A percentile compares a stretch with the other conserved stretches of the same genome.
These are phyloP conservation scores for Ectemnius lituratus DNA, from an alignment of 2,888 invertebrate genomes.

Conservation along the genomic window DNA sequence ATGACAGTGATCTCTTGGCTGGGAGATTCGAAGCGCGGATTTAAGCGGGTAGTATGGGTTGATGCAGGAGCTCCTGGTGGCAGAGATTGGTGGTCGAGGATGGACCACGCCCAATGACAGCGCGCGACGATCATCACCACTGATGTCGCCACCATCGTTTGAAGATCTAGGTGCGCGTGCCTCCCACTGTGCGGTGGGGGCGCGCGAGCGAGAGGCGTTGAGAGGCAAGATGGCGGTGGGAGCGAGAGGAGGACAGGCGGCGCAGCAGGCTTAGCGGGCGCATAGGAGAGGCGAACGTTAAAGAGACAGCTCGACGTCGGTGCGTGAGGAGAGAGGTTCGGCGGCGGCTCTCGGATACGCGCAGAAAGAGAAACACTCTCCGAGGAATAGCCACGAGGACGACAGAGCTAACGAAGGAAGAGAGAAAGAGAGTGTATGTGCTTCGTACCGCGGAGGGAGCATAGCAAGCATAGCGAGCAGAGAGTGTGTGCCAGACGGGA, in stretches of 20 bases:
- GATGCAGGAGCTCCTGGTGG: neutral
- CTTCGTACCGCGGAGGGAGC: too few species aligned
- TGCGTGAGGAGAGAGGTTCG: conserved; percentile 5
- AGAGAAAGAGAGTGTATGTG: neutral
- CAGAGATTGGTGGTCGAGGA: neutral
- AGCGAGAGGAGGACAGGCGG: conserved; percentile 11
- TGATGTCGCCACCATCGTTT: neutral
- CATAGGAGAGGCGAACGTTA: conserved; percentile 5
- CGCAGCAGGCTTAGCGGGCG: neutral
- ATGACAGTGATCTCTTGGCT: too few species aligned
- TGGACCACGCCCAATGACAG: conserved; percentile 4
- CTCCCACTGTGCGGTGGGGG: neutral
- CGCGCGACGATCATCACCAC: neutral
- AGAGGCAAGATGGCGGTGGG: conserved; percentile 11
- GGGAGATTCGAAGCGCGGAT: too few species aligned
- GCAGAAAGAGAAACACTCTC: conserved; percentile 12
- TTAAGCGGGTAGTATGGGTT: too few species aligned
- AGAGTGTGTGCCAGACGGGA: too few species aligned
- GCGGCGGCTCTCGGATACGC: conserved; percentile 13
- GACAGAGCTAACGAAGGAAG: neutral
- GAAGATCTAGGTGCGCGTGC: neutral
- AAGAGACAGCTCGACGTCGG: conserved; percentile 5
- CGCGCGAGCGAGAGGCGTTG: neutral
- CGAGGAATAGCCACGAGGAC: neutral
- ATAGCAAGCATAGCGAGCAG: too few species aligned